Conservation (phyloP, 2,888 invertebrate genomes). For the Spodoptera exigua region DNA sequence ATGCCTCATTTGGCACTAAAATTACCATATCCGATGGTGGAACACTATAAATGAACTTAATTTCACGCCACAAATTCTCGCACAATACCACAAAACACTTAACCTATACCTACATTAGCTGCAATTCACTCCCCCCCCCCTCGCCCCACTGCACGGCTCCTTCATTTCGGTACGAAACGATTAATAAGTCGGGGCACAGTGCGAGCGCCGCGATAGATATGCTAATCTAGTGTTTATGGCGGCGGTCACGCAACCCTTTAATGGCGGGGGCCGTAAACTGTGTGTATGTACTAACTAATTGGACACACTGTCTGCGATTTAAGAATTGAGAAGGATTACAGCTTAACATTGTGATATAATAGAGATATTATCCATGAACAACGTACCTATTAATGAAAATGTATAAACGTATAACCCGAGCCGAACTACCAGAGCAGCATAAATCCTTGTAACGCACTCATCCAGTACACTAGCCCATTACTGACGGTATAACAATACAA, state of each 20-base stretch:
- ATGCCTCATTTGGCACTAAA: no score
- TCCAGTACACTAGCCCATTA: constrained; percentile 13
- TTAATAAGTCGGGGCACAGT: constrained; percentile 35
- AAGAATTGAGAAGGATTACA: constrained; percentile 25
- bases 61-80: constrained; percentile 12
- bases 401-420: constrained; percentile 3
- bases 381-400: neutral
- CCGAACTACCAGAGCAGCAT: neutral
- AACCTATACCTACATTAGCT: constrained; percentile 22
- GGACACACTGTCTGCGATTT: constrained; percentile 40
- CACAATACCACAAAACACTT: constrained; percentile 17
- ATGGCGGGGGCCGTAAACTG: constrained; percentile 29
- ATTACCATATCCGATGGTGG: no score
- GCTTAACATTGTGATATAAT: no score
- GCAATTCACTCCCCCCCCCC: constrained; percentile 26
- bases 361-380: neutral
- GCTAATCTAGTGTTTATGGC: constrained; percentile 64
- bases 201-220: constrained; percentile 57
- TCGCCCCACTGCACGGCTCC: constrained; percentile 19
- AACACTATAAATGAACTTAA: constrained; percentile 4
- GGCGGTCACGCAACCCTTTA: constrained; percentile 56
- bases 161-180: constrained; percentile 32
- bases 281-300: constrained; percentile 47
- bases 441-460: constrained; percentile 22
- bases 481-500: constrained; percentile 32